Evolutionary conservation across 1,140 invertebrate genomes (phyloP).

Genomic region (Leptopilina clavipes): DNA sequence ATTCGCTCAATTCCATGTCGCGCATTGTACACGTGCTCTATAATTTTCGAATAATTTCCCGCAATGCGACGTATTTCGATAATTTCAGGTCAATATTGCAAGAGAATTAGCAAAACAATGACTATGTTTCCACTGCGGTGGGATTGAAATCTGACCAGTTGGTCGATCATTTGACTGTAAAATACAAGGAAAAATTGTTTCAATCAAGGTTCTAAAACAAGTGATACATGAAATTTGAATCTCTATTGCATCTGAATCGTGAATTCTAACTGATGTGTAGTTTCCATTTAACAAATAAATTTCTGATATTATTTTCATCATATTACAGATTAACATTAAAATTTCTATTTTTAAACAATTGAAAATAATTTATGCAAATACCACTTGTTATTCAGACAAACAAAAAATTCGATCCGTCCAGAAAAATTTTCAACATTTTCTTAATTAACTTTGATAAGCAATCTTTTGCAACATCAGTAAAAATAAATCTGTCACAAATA

Average conservation of each 20-base stretch:
- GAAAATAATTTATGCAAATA: too few relatives aligned
- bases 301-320: background rate
- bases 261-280: background rate
- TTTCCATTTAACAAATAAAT: constrained; percentile 2
- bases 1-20: constrained; percentile 9
- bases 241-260: background rate
- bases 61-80: constrained; percentile 30
- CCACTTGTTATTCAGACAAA: too few relatives aligned
- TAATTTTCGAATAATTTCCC: constrained; percentile 5
- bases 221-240: constrained; percentile 26
- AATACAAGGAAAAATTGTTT: constrained; percentile 26
- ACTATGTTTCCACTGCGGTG: constrained; percentile 21
- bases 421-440: too few relatives aligned
- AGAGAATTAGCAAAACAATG: constrained; percentile 16
- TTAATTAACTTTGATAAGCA: too few relatives aligned
- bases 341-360: too few relatives aligned
- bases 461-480: too few relatives aligned
- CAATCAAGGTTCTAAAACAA: background rate
- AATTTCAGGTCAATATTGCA: constrained; percentile 24
- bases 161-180: constrained; percentile 24
- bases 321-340: background rate
- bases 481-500: too few relatives aligned
- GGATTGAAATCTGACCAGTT: constrained; percentile 26
- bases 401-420: too few relatives aligned
- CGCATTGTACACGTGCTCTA: background rate